Conservation (phyloP, 2,113 vertebrate species). For the Chaetodon auriga region DNA sequence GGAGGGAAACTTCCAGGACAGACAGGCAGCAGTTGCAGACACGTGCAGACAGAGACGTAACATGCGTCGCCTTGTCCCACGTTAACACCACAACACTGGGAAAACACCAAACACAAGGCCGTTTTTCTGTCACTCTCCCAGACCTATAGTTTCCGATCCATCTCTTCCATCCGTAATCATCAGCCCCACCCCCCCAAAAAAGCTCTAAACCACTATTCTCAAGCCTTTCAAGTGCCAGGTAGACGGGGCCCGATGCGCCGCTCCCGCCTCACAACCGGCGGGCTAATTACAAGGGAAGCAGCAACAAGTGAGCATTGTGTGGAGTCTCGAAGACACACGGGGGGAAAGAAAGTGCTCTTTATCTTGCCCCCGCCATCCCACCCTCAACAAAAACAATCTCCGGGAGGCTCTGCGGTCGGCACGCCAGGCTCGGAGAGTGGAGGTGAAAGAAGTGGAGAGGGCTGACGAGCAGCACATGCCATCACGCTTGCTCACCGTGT, state of each 20-base stretch:
- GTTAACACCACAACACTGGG: slow-evolving; percentile 29
- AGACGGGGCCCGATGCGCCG: slow-evolving; percentile 49
- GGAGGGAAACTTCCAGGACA: not conserved
- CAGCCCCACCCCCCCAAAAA: not conserved
- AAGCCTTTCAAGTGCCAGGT: slow-evolving; percentile 74
- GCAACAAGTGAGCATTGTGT: slow-evolving; percentile 75
- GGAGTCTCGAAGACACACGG: slow-evolving; percentile 65
- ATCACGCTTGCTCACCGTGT: slow-evolving; percentile 33
- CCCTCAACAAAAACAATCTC: slow-evolving; percentile 54
- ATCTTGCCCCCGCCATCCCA: slow-evolving; percentile 42
- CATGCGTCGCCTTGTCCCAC: slow-evolving; percentile 14
- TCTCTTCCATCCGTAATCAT: slow-evolving; percentile 60
- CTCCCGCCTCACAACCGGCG: slow-evolving; percentile 57
- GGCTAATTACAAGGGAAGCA: slow-evolving; percentile 79
- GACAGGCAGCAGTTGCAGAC: not conserved
- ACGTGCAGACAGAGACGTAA: slow-evolving; percentile 19
- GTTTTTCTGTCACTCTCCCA: slow-evolving; percentile 29
- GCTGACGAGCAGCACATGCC: slow-evolving; percentile 21
- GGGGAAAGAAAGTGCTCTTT: slow-evolving; percentile 75
- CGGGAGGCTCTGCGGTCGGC: slow-evolving; percentile 40
- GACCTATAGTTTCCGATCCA: slow-evolving; percentile 62
- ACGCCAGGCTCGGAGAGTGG: not conserved
- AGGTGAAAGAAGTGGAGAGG: slow-evolving; percentile 21
- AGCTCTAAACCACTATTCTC: slow-evolving; percentile 43
- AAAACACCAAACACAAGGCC: slow-evolving; percentile 32